Percentiles rank a stretch among this genome's conserved stretches.
Conservation (phyloP, 1,140 invertebrate genomes). For the Phortica variegata region DNA sequence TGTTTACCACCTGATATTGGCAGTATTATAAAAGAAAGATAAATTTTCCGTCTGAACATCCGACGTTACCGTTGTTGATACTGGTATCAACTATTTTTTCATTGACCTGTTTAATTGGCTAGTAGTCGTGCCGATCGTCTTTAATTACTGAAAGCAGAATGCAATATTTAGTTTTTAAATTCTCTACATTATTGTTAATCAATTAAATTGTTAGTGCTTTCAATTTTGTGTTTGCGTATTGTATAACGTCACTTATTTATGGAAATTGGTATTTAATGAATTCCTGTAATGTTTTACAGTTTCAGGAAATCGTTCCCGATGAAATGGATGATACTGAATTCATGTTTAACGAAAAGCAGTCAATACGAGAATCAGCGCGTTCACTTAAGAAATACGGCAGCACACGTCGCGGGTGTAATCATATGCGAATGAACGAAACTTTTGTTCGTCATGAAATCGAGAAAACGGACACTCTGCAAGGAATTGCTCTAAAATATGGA, state of each 20-base stretch:
- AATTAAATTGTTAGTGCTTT: too few species aligned
- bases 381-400: constrained; percentile 87
- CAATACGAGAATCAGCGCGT: constrained; percentile 78
- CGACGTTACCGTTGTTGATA: too few species aligned
- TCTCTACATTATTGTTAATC: too few species aligned
- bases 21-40: too few species aligned
- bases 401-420: constrained; percentile 68
- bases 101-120: too few species aligned
- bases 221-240: too few species aligned
- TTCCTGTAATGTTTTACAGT: constrained; percentile 32
- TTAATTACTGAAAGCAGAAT: too few species aligned
- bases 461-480: constrained; percentile 85
- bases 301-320: constrained; percentile 57
- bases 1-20: too few species aligned
- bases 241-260: not conserved
- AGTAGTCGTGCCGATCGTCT: too few species aligned
- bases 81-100: too few species aligned
- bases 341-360: constrained; percentile 79
- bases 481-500: constrained; percentile 88
- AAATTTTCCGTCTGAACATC: too few species aligned
- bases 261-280: not conserved
- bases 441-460: constrained; percentile 78
- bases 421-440: constrained; percentile 64
- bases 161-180: too few species aligned
- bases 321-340: constrained; percentile 67